Conservation (phyloP, 1,140 invertebrate species). For the Bombyx mori region ASM3026992v2 NC_085111.1:2812501-2813000, state of each 20-base stretch:
- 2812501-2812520: not conserved
- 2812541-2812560: not conserved
- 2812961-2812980: slow-evolving; percentile 14
- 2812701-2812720: too few species aligned
- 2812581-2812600: too few species aligned
- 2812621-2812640: too few species aligned
- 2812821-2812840: not conserved
- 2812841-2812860: slow-evolving; percentile 15
- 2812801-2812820: not conserved
- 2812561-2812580: too few species aligned
- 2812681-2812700: too few species aligned
- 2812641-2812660: too few species aligned
- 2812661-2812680: too few species aligned
- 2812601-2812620: too few species aligned
- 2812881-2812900: slow-evolving; percentile 23
- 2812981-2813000: slow-evolving; percentile 15
- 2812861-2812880: slow-evolving; percentile 33
- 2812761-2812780: too few species aligned
- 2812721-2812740: too few species aligned
- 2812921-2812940: slow-evolving; percentile 34
- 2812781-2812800: not conserved
- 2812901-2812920: slow-evolving; percentile 41
- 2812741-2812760: too few species aligned
- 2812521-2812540: slow-evolving; percentile 1
- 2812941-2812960: slow-evolving; percentile 15